Conservation (phyloP, 2,113 vertebrate genomes). For the Typhlomys cinereus region DNA sequence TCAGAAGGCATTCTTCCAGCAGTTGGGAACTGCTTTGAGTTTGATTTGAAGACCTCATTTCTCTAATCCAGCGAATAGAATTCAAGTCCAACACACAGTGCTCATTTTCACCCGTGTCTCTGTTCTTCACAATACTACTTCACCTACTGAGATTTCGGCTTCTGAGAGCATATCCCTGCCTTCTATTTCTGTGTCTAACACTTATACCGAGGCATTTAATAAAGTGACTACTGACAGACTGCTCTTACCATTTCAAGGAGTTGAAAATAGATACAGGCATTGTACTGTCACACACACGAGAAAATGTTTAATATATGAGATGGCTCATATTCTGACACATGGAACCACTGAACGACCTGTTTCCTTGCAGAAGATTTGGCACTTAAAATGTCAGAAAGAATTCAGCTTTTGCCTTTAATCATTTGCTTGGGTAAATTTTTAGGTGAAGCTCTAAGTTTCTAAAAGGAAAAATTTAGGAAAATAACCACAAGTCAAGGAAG, state of each 20-base stretch:
- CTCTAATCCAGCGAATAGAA: neutral
- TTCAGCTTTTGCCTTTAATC: constrained; percentile 64
- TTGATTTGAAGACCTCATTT: neutral
- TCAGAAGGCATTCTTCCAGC: constrained; percentile 2
- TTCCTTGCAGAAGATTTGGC: constrained; percentile 68
- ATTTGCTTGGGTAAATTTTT: constrained; percentile 59
- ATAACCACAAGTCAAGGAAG: constrained; percentile 64
- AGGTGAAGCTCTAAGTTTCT: constrained; percentile 40
- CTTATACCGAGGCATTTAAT: constrained; percentile 28
- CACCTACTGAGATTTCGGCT: constrained; percentile 21
- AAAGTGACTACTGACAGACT: constrained; percentile 52
- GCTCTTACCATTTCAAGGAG: constrained; percentile 47
- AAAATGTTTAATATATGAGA: constrained; percentile 59
- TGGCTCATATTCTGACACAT: constrained; percentile 38
- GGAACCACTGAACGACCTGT: constrained; percentile 33
- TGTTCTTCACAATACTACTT: constrained; percentile 19
- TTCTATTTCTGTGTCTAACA: neutral
- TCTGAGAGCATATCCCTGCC: neutral
- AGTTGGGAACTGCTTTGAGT: neutral
- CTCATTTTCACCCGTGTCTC: neutral
- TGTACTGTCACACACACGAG: neutral
- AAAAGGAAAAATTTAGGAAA: constrained; percentile 57
- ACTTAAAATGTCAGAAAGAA: constrained; percentile 61
- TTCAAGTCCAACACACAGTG: neutral
- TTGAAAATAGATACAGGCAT: constrained; percentile 55